Base-by-base conservation (phyloP, 2,888 invertebrate species). In the Limnephilus rhombicus region DNA sequence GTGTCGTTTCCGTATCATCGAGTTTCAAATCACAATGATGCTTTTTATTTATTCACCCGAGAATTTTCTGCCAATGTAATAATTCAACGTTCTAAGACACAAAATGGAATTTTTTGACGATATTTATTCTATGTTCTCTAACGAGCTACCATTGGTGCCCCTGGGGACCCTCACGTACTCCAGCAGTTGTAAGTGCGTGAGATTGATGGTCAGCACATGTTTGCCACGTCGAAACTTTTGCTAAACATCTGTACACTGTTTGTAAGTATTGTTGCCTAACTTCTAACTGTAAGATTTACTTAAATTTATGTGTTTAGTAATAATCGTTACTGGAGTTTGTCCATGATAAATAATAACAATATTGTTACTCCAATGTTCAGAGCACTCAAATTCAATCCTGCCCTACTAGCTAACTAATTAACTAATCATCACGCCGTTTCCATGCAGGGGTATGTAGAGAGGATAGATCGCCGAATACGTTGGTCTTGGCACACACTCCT, bases 181-280 rank as follows among this genome's bases (percentile, higher is more conserved):
- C 49, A n/a, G 49, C 31, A 88, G 37, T 81, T 7, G 45, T 29
- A 15, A n/a, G 41, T 82, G 49, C 82, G 45, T 31, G 87, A 83
- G 91, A 91, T 91, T 91, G 91, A 91, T 91, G 91, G 91, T 88
- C 91, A 88, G 81, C 91, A 91, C 88, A 88, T 91, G 91, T 91
- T 87, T 31, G 34, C 34, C 86, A 41, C 24, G 80, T 41, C 80
- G 91, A 68, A 85, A 86, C 86, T 86, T 91, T 91, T 80, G 91
- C 80, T 80, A 31, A 91, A 86, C 91, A 91, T 90, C 90, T 90
- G 88, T 80, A 31, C 24, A 68, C 15, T 24, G 86, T 45, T 45
- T 12, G 11, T 45, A 45, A 5, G 45, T 68, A 37, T 12, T 13
- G 34, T 45, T 24, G 37, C 53, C 15, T 24, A n/a, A 80, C 88